A percentile compares a stretch with the other conserved stretches of the same genome.
Evolutionary conservation across 2,797 vertebrate species (phyloP).

Genomic region (Helicolenus hilgendorfi): DNA sequence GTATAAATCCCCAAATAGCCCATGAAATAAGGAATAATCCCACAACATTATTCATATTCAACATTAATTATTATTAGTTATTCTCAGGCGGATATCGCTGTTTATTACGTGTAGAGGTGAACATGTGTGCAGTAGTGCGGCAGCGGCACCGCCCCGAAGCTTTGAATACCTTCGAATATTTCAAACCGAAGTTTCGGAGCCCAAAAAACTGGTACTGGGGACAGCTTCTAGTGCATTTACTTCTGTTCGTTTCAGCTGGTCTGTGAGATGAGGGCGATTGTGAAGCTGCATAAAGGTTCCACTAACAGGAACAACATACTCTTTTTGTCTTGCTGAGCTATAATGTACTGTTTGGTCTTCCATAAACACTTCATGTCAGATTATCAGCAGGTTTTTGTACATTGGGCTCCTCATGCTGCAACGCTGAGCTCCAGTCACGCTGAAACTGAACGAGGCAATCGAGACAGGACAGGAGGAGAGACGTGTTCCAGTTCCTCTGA

Average conservation of each 20-base stretch:
- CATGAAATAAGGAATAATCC: too few species aligned
- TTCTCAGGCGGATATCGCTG: too few species aligned
- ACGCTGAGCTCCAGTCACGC: neutral
- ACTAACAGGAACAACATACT: neutral
- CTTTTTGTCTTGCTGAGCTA: neutral
- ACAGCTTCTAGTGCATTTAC: neutral
- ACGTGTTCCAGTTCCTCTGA: neutral
- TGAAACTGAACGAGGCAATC: neutral
- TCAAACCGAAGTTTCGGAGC: too few species aligned
- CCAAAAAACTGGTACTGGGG: too few species aligned
- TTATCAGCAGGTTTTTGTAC: neutral
- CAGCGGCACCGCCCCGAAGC: too few species aligned
- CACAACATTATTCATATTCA: too few species aligned
- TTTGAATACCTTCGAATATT: too few species aligned
- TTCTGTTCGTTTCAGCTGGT: neutral
- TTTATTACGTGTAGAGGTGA: too few species aligned
- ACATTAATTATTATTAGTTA: too few species aligned
- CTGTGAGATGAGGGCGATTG: neutral
- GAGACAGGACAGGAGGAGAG: neutral
- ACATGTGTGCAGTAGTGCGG: too few species aligned
- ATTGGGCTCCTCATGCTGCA: neutral
- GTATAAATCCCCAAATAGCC: too few species aligned
- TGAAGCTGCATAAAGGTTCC: neutral
- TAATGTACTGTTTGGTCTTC: neutral
- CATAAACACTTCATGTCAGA: neutral